phyloP scores from a whole-genome alignment of 1,140 invertebrate species.

The Pseudomyrmex flavicornis region DNA sequence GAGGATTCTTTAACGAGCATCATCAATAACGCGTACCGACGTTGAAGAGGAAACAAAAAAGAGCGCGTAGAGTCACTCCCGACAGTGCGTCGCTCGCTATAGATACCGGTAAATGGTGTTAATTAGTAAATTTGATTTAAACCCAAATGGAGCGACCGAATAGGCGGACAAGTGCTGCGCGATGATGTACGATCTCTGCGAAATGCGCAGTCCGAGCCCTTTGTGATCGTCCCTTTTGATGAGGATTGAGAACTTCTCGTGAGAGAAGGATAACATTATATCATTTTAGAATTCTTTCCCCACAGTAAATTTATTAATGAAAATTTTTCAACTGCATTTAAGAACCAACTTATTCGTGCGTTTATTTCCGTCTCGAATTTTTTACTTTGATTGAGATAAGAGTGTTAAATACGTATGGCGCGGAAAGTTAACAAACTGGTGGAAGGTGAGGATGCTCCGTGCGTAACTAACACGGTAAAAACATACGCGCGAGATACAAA shows the following conservation, averaged over 20 bases:
- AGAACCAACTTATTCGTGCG: not conserved
- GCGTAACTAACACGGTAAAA: conserved; percentile 1
- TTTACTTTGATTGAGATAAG: not conserved
- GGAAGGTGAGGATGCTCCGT: too few species aligned
- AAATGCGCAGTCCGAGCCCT: conserved; percentile 61
- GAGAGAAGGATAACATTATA: conserved; percentile 34
- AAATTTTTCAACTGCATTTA: not conserved
- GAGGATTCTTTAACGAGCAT: conserved; percentile 77
- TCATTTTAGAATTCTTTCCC: conserved; percentile 1
- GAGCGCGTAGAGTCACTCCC: conserved; percentile 61
- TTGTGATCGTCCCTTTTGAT: conserved; percentile 56
- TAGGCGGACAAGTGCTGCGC: conserved; percentile 72
- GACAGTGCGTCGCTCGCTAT: conserved; percentile 68
- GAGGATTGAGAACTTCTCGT: conserved; percentile 48
- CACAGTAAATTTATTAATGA: not conserved
- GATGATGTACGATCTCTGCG: conserved; percentile 73
- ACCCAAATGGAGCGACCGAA: conserved; percentile 72
- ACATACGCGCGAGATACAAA: conserved; percentile 33
- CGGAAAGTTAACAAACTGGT: too few species aligned
- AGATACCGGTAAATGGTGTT: conserved; percentile 77
- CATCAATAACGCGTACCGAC: conserved; percentile 77
- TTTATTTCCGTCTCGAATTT: not conserved
- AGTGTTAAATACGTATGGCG: too few species aligned
- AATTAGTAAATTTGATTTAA: conserved; percentile 79
- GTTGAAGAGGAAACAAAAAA: conserved; percentile 72